A percentile compares a stretch with the other conserved stretches of the same genome.
These are phyloP conservation scores for Panorpa germanica DNA, from an alignment of 2,888 invertebrate genomes.

Conservation along the genomic window DNA sequence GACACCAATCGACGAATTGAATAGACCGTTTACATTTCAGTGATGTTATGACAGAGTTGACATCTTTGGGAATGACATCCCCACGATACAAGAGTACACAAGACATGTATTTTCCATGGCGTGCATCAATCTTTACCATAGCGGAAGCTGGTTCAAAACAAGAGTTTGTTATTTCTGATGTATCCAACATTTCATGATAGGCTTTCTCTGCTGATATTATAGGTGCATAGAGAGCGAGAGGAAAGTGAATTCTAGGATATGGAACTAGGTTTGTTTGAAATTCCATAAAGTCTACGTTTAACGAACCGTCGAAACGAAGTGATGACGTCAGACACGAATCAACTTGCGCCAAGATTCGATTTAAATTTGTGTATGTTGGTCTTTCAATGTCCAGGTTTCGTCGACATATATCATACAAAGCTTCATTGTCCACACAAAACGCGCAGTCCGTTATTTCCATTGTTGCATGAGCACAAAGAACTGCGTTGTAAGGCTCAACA, in stretches of 20 bases:
- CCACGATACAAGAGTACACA: slow-evolving; percentile 61
- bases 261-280: slow-evolving; percentile 37
- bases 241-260: slow-evolving; percentile 41
- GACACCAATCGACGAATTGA: slow-evolving; percentile 76
- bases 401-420: slow-evolving; percentile 72
- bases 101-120: slow-evolving; percentile 65
- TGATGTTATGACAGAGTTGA: slow-evolving; percentile 52
- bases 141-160: slow-evolving; percentile 41
- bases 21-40: slow-evolving; percentile 52
- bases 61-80: slow-evolving; percentile 66
- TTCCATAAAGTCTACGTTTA: slow-evolving; percentile 38
- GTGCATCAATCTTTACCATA: slow-evolving; percentile 67
- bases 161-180: slow-evolving; percentile 36
- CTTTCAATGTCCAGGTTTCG: slow-evolving; percentile 61
- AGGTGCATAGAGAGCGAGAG: slow-evolving; percentile 33
- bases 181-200: slow-evolving; percentile 33
- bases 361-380: slow-evolving; percentile 69
- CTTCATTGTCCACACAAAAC: slow-evolving; percentile 81
- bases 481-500: slow-evolving; percentile 78
- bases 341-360: slow-evolving; percentile 64
- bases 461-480: slow-evolving; percentile 70
- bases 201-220: slow-evolving; percentile 37
- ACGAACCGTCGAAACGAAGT: slow-evolving; percentile 35
- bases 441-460: slow-evolving; percentile 66
- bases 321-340: slow-evolving; percentile 38